Base-by-base conservation (phyloP, 2,888 invertebrate genomes). In the Conomelus anceps region DNA sequence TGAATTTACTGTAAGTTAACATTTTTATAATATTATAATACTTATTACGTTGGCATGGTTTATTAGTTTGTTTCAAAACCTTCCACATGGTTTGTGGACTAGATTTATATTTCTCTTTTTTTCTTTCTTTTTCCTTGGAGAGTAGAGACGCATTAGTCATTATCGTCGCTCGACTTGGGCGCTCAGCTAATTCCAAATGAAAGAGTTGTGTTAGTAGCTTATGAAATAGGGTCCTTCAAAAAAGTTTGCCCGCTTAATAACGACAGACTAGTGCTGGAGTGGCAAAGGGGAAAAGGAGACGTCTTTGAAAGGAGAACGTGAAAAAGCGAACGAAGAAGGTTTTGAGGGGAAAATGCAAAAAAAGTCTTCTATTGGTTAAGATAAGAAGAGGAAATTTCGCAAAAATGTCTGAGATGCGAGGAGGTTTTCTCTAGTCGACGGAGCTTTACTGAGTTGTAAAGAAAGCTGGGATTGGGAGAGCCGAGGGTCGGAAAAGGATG, bases 171-270 rank as follows among this genome's bases (percentile, higher is more conserved):
- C n/a, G n/a, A n/a, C n/a, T n/a, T 17, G 34, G 34, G 34, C n/a
- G 63, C 63, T n/a, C 24, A 13, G 86, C 86, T 23, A 23, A 86
- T 86, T 86, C 86, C 29, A 86, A 86, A 86, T 86, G 86, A 86
- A 86, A 86, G 86, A 86, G 86, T 86, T 86, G 86, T 86, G 86
- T 63, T 63, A 63, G 63, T 86, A 24, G 86, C 86, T 86, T 29
- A 23, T 86, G 29, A 86, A 86, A 86, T 86, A 86, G 86, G 86
- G 86, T 86, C 86, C 86, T 86, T 86, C 86, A 86, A 86, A 86
- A 63, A 86, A 86, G 86, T 86, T 86, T 86, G 24, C 26, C 86
- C 86, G 86, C 86, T 86, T 86, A 86, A 86, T 86, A 86, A 86
- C 86, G 86, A 22, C 24, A 13, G 24, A 23, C 86, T 23, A 22